Evolutionary conservation across 2,797 vertebrate genomes (phyloP).

Genomic region (Microchirus variegatus): DNA sequence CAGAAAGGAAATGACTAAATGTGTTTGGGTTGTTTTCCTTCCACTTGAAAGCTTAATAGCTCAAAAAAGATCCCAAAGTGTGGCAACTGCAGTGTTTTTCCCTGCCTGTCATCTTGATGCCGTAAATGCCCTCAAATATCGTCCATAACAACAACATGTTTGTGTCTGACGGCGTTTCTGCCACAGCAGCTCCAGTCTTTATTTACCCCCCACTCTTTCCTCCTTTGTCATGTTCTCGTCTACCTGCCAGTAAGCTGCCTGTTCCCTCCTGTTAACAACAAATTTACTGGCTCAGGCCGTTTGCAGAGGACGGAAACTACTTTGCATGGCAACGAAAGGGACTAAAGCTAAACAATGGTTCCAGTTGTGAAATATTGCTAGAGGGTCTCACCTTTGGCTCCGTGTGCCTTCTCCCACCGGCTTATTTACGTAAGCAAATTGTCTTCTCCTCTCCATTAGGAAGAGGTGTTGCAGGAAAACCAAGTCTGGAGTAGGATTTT

Average conservation of each 20-base stretch:
- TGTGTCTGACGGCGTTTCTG: constrained; percentile 12
- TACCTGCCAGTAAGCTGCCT: constrained; percentile 54
- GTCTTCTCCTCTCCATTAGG: constrained; percentile 77
- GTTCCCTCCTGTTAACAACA: constrained; percentile 60
- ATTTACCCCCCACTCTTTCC: too few relatives aligned
- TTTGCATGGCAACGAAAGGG: constrained; percentile 76
- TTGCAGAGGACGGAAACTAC: constrained; percentile 72
- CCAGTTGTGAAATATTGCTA: constrained; percentile 78
- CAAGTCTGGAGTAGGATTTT: constrained; percentile 65
- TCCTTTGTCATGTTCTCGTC: constrained; percentile 33
- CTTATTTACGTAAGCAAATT: constrained; percentile 83
- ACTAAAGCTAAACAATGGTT: constrained; percentile 78
- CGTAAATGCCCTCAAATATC: too few relatives aligned
- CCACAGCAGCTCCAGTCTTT: background rate
- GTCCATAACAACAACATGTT: constrained; percentile 3
- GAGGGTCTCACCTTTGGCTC: constrained; percentile 82
- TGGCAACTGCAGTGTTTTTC: too few relatives aligned
- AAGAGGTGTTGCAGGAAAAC: constrained; percentile 84
- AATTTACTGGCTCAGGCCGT: constrained; percentile 67
- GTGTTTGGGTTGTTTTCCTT: too few relatives aligned
- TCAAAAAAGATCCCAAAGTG: too few relatives aligned
- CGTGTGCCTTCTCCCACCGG: constrained; percentile 68
- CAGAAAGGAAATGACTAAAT: too few relatives aligned
- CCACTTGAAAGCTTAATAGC: too few relatives aligned
- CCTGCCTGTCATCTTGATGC: too few relatives aligned